Percentiles rank a stretch among this genome's conserved stretches.
Evolutionary conservation across 2,888 invertebrate species (phyloP).

Genomic region (Oasisia sp.): DNA sequence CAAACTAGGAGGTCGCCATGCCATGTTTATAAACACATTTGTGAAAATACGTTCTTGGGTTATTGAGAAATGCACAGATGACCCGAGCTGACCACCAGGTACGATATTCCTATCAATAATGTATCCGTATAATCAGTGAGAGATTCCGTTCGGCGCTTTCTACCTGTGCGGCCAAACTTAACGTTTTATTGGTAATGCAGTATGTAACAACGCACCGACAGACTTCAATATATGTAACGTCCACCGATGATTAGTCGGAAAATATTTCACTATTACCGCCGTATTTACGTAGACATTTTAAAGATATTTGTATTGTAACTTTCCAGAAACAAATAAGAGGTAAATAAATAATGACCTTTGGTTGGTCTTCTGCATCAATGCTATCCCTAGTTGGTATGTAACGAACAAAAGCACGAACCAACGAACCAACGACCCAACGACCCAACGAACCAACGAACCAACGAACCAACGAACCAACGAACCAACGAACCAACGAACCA

Average conservation of each 20-base stretch:
- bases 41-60: background rate
- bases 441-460: too few species aligned
- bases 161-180: slow-evolving; percentile 1
- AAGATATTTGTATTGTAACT: too few species aligned
- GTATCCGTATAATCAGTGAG: background rate
- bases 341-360: too few species aligned
- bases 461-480: too few species aligned
- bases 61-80: background rate
- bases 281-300: too few species aligned
- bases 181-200: background rate
- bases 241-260: background rate
- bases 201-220: background rate
- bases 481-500: too few species aligned
- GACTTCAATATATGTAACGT: background rate
- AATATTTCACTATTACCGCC: background rate
- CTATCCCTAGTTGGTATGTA: too few species aligned
- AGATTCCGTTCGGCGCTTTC: background rate
- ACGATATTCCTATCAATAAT: background rate
- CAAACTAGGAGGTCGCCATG: too few species aligned
- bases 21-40: background rate
- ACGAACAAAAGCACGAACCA: too few species aligned
- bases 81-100: background rate
- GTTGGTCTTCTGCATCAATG: too few species aligned
- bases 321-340: too few species aligned
- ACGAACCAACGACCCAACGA: too few species aligned